Base-by-base conservation (phyloP, 1,140 invertebrate genomes). In the Plodia interpunctella region DNA sequence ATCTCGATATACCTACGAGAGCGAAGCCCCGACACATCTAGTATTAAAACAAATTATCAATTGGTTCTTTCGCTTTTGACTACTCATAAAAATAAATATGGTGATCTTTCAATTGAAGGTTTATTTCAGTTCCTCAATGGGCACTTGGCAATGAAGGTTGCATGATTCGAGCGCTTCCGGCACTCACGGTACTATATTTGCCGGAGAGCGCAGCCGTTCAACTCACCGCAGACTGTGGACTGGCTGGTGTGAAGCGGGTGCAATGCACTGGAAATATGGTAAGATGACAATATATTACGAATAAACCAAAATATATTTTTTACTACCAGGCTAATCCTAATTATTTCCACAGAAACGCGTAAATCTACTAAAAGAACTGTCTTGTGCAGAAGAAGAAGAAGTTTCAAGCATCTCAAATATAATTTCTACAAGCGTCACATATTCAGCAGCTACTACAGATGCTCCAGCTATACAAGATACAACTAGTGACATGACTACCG, bases 151-250 rank as follows among this genome's bases (percentile, higher is more conserved):
- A 90, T 50, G 88, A 91, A 63, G 90, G 91, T 2, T 95, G 94
- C 67, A 91, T 94, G 70, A 78, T 94, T n/a, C 92, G 92, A 49
- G 93, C 93, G 25, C 80, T 94, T 63, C 94, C 94, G 9, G 94
- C 93, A 17, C 77, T 95, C 54, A 94, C 93, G 10, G 91, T 94
- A 49, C 89, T 94, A 32, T 95, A 94, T 68, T 90, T 94, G 68
- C 94, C 95, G 28, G 94, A 94, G 64, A 94, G 95, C 74, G 92
- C 96, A 19, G 92, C 96, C 30, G 91, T 98, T 38, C 95, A 97
- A 72, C 88, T 98, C 44, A 96, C 96, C 20, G 95, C 96, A 38
- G 97, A 98, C 85, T 94, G 97, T 80, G 96, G 96, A 44, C 90
- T 97, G 30, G 97, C 96, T 84, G 97, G 97, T 38, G 95, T 95